A percentile compares a stretch with the other conserved stretches of the same genome.
phyloP scores from a whole-genome alignment of 2,888 invertebrate genomes.

The Luffia ferchaultella region DNA sequence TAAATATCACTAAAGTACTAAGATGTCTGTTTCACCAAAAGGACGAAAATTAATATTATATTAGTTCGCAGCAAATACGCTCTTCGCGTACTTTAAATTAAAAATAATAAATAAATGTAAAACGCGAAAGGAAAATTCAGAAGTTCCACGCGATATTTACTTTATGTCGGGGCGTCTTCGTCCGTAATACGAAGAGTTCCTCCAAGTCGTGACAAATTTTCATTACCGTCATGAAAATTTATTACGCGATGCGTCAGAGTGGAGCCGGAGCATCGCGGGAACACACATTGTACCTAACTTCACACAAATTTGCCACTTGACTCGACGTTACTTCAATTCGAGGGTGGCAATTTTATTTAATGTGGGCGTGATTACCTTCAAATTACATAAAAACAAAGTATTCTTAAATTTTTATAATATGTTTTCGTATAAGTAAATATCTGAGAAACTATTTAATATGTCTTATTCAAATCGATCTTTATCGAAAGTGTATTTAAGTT shows the following conservation, averaged over 20 bases:
- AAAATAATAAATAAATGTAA: not conserved
- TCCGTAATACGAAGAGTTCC: not conserved
- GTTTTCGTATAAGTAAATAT: not conserved
- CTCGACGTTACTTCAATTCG: constrained; percentile 7
- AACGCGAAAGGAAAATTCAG: not conserved
- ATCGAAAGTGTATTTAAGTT: too few relatives aligned
- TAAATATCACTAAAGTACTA: too few relatives aligned
- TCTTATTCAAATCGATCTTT: too few relatives aligned
- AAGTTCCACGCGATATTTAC: not conserved
- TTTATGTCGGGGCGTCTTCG: not conserved
- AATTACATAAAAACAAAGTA: not conserved
- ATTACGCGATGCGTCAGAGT: not conserved
- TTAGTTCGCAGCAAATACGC: too few relatives aligned
- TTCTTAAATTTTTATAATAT: too few relatives aligned
- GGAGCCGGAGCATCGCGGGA: not conserved
- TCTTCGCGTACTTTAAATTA: too few relatives aligned
- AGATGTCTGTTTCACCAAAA: too few relatives aligned
- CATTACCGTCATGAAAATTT: not conserved
- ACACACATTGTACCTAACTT: not conserved
- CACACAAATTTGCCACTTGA: not conserved
- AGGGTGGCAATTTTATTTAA: not conserved
- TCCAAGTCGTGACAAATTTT: not conserved
- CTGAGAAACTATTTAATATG: too few relatives aligned
- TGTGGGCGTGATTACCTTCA: not conserved
- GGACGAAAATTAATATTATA: too few relatives aligned